phyloP scores from a whole-genome alignment of 2,888 invertebrate genomes.

The Nemapogon koenigi region DNA sequence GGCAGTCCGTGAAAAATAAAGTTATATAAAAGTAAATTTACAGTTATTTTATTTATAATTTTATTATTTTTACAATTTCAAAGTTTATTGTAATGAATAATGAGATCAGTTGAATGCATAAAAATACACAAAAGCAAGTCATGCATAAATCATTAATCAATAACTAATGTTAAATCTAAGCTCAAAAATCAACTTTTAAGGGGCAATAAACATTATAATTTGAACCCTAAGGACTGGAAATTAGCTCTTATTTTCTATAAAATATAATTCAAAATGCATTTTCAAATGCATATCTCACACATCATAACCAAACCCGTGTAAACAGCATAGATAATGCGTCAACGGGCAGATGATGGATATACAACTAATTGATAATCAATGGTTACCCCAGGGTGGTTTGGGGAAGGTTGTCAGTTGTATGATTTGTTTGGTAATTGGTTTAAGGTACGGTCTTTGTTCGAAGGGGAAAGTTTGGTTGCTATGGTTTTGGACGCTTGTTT shows the following conservation, averaged over 20 bases:
- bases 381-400: slow-evolving; percentile 31
- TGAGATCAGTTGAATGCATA: too few relatives aligned
- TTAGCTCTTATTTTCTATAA: too few relatives aligned
- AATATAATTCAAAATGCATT: too few relatives aligned
- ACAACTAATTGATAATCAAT: slow-evolving; percentile 64
- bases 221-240: background rate
- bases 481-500: slow-evolving; percentile 36
- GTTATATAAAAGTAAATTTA: too few relatives aligned
- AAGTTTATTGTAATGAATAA: too few relatives aligned
- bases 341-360: slow-evolving; percentile 49
- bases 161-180: slow-evolving; percentile 45
- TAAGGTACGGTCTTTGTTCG: slow-evolving; percentile 32
- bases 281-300: slow-evolving; percentile 34
- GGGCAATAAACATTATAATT: slow-evolving; percentile 56
- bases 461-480: slow-evolving; percentile 39
- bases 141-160: slow-evolving; percentile 52
- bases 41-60: too few relatives aligned
- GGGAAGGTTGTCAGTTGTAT: slow-evolving; percentile 54
- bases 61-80: too few relatives aligned
- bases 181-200: slow-evolving; percentile 50
- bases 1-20: too few relatives aligned
- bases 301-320: slow-evolving; percentile 48
- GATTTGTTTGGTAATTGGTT: slow-evolving; percentile 61
- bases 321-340: slow-evolving; percentile 57
- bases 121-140: too few relatives aligned